Percentiles rank a stretch among this genome's conserved stretches.
Conservation (phyloP, 1,140 invertebrate species). For the Drosophila bocqueti region DNA sequence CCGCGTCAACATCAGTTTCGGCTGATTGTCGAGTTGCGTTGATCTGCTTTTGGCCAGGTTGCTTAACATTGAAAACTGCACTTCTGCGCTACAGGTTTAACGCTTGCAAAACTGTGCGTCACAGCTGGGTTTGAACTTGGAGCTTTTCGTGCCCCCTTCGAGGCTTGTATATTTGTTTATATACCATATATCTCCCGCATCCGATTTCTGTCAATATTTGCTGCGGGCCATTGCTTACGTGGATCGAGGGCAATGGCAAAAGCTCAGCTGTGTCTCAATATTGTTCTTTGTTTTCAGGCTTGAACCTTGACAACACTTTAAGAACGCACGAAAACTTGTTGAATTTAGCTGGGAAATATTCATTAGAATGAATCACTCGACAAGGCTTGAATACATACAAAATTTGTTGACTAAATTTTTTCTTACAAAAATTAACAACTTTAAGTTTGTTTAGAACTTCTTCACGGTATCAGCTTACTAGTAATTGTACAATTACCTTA, state of each 20-base stretch:
- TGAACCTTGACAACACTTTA: constrained; percentile 25
- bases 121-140: constrained; percentile 52
- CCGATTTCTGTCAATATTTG: constrained; percentile 37
- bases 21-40: constrained; percentile 45
- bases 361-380: neutral
- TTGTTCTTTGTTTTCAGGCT: constrained; percentile 32
- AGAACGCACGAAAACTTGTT: constrained; percentile 20
- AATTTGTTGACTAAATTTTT: neutral
- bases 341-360: constrained; percentile 15
- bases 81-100: constrained; percentile 25
- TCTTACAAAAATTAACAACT: neutral
- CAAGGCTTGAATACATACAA: neutral
- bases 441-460: neutral
- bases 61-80: constrained; percentile 66
- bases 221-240: neutral
- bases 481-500: neutral
- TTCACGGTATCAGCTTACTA: too few relatives aligned
- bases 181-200: constrained; percentile 1
- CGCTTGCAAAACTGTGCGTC: constrained; percentile 34
- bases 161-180: neutral
- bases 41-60: constrained; percentile 24
- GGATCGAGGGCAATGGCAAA: constrained; percentile 24
- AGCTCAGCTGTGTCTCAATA: constrained; percentile 9
- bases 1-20: constrained; percentile 24
- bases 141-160: constrained; percentile 35